These are phyloP conservation scores for Phengaris arion DNA, from an alignment of 2,888 invertebrate species.

Conservation along the genomic window DNA sequence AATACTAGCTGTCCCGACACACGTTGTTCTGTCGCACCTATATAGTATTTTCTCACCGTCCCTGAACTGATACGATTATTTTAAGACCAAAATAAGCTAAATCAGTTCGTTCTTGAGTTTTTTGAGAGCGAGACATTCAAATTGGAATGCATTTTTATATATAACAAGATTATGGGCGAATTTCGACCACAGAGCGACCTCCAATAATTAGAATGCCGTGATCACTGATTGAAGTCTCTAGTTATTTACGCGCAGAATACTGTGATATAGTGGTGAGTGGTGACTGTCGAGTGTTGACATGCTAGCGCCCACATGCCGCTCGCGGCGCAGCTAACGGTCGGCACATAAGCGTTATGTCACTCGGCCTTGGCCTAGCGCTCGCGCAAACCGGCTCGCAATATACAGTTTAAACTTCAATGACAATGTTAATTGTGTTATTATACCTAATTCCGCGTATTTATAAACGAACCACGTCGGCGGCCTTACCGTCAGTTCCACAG, in stretches of 20 bases:
- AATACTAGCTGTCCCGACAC: no score
- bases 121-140: no score
- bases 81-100: no score
- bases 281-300: constrained; percentile 33
- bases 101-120: no score
- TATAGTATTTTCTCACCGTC: no score
- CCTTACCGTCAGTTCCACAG: background rate
- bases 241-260: background rate
- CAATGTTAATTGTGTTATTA: constrained; percentile 25
- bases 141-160: no score
- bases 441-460: constrained; percentile 42
- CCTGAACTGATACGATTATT: no score
- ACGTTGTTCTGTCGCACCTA: no score
- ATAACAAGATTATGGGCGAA: no score
- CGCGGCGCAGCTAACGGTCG: constrained; percentile 50
- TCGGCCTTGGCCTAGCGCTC: constrained; percentile 74
- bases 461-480: constrained; percentile 31
- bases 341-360: constrained; percentile 60
- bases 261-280: constrained; percentile 19
- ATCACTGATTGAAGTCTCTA: background rate
- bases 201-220: no score
- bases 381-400: constrained; percentile 35
- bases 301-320: constrained; percentile 40
- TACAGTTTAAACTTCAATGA: constrained; percentile 32
- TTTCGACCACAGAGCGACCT: no score